Evolutionary conservation across 2,797 vertebrate genomes (phyloP), one percentile per base, ranked within the genome.

Genomic region (Labeo calbasu): DNA sequence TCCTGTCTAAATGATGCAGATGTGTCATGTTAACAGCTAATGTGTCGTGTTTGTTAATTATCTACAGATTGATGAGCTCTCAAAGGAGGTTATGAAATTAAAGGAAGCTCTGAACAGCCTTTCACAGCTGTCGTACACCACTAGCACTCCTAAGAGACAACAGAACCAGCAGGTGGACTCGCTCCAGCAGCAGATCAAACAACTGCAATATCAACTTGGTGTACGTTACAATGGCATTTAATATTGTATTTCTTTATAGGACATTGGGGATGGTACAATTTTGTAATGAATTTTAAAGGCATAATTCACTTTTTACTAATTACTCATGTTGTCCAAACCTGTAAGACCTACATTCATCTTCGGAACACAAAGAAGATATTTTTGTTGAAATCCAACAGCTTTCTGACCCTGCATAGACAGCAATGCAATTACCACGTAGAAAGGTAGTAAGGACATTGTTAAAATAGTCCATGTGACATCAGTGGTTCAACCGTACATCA

Each of bases 101-200:
- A 99, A 97, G 91, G 98, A 99, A 61, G 98, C 98, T 9, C 87
- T 99, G 82, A 99, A 99, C 93, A 99, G 98, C 92, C 95, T 99
- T 76, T 99, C 98, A 0, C 98, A 99, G 93, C 96, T 99, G 77
- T 97, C 98, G 5, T 99, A 98, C 90, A 94, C 95, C 0, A 92
- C 96, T 1, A 95, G 94, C 57, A 94, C 96, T 46, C 87, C 87
- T 73, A 94, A 95, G 94, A 97, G 94, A 92, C 98, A 94, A 95
- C 98, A 99, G 90, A 97, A 88, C 89, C 98, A 98, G 90, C 98
- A 99, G 92, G 92, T 98, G 88, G 98, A 99, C 43, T 90, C 87
- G 0, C 89, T 98, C 84, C 98, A 99, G 84, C 97, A 98, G 77
- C 98, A 99, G 92, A 93, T 98, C 89, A 99, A 97, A 86, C 97